Evolutionary conservation across 2,888 invertebrate genomes (phyloP).

Genomic region (Cryptus armator): DNA sequence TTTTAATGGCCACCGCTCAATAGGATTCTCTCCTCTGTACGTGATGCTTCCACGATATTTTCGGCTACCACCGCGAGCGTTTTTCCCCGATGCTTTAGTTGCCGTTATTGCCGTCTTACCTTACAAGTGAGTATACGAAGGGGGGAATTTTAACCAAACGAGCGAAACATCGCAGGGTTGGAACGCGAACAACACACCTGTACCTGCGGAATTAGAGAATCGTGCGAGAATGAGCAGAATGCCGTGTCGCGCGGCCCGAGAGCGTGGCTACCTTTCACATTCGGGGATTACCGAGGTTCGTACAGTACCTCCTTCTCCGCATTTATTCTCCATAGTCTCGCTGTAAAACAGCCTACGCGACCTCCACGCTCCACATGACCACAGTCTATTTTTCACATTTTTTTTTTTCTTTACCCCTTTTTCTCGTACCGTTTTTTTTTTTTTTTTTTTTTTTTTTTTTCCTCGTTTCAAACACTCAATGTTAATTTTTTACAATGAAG

Average conservation of each 20-base stretch:
- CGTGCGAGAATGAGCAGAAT: constrained; percentile 77
- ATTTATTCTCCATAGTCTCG: constrained; percentile 16
- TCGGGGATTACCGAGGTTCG: constrained; percentile 75
- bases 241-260: constrained; percentile 56
- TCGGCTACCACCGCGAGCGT: constrained; percentile 72
- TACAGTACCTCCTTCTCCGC: constrained; percentile 61
- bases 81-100: constrained; percentile 55
- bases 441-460: constrained; percentile 4
- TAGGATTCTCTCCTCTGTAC: constrained; percentile 66
- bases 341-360: background rate
- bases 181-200: constrained; percentile 33
- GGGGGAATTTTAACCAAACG: constrained; percentile 59
- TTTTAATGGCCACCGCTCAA: constrained; percentile 75
- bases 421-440: too few species aligned
- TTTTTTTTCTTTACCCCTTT: too few species aligned
- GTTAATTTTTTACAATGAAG: constrained; percentile 2
- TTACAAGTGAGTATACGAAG: constrained; percentile 1
- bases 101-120: constrained; percentile 24
- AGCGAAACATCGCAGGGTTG: constrained; percentile 62
- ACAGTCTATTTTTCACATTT: background rate
- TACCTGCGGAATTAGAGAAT: constrained; percentile 55
- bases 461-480: constrained; percentile 36
- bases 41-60: constrained; percentile 51
- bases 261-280: constrained; percentile 76
- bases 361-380: constrained; percentile 24